Base-by-base conservation (phyloP, 1,140 invertebrate species). In the Anastrepha ludens region DNA sequence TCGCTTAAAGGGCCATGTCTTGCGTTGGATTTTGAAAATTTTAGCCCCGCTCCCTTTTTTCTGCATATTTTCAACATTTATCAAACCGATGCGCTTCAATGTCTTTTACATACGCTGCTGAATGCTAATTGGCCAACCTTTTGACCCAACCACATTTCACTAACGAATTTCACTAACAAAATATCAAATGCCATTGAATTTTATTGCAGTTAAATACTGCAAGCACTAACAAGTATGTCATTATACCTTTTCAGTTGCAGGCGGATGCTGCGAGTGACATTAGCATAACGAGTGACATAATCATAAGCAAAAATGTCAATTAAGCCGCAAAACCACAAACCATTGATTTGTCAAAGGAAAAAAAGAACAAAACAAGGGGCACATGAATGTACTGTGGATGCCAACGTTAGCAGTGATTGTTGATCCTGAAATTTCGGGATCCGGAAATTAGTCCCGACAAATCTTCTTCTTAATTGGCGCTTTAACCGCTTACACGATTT, bases 291-390 rank as follows among this genome's bases (percentile, higher is more conserved):
- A 67, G n/a, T n/a, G n/a, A n/a, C n/a, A n/a, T 15, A 87, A 87
- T 87, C 87, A 87, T 87, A 87, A 87, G 70, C 67, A 60, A 87
- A 87, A 87, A 87, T 81, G 87, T 78, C 87, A 87, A 87, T 87
- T 87, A 87, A 81, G 70, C 11, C 50, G 3, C 3, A 44, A 47
- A 74, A 47, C 41, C 70, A 44, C 39, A 74, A 47, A 13, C 39
- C 39, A 74, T 74, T 74, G 70, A 67, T 67, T 67, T 67, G 64
- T 44, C 6, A 74, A 44, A 41, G 67, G 39, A 47, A 44, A 74
- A 55, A 55, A 55, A 29, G 29, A 29, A 29, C 29, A 29, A 29
- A 29, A 29, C 29, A 29, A 29, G 29, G 29, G 1, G 1, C 29
- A 29, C 29, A 29, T 29, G 29, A 29, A 29, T 0, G 29, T 29